Evolutionary conservation across 2,797 vertebrate genomes (phyloP), one percentile per base, ranked within the genome.

Genomic region (Sebastolobus altivelis): DNA sequence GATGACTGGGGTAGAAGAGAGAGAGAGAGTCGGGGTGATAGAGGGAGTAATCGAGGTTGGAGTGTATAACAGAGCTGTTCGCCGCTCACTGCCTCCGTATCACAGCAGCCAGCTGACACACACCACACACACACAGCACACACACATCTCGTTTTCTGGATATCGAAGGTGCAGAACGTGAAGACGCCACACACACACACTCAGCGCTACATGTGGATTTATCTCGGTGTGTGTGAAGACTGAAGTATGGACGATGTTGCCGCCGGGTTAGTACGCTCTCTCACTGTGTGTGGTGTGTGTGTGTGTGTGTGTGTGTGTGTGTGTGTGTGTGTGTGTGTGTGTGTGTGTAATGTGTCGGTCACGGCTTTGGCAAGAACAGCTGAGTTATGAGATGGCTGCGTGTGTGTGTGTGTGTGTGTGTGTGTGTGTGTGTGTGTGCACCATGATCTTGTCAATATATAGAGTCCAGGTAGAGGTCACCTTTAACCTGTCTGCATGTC

Each of bases 221-320:
- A 80, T 65, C 62, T 76, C 37, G 18, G 73, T 56, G 74, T 61
- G 86, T 86, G 75, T 86, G 88, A 88, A 83, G 89, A 91, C 87
- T 90, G 88, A 92, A 94, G 93, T 72, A 95, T 95, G 95, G 95
- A 94, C 88, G 65, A 95, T 96, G 95, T 89, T 95, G 93, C 93
- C 92, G 83, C 90, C 88, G 83, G 95, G 95, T 96, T 76, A 87
- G 92, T 91, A 54, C 3, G 22, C 46, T 27, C 22, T 73, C 55
- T 70, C 22, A 3, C 20, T 65, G 65, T 52, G 40, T 65, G 38
- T 77, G 43, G 27, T 18, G 56, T 63, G 59, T 35, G 54, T 27
- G 54, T 55, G 46, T 27, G 54, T 56, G 58, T 33, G 58, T 61
- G 38, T 52, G 27, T 43, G 58, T 33, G 58, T 65, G 65, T 52